Conservation (phyloP, 2,797 vertebrate genomes). For the Smutsia gigantea region DNA sequence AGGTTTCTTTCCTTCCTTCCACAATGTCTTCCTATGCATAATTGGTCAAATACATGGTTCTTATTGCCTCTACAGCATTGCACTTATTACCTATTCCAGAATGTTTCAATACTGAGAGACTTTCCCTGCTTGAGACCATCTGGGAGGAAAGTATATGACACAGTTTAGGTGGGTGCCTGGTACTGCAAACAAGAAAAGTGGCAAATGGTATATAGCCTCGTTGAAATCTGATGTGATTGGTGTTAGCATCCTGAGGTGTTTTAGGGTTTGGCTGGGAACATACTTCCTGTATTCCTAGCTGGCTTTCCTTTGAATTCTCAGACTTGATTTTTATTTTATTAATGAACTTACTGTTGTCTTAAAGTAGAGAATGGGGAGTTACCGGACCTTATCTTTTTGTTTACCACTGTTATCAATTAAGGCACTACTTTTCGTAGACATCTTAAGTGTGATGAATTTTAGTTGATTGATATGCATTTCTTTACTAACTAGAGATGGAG, state of each 20-base stretch:
- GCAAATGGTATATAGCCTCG: neutral
- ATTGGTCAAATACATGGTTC: neutral
- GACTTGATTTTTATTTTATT: constrained; percentile 3
- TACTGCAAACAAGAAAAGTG: neutral
- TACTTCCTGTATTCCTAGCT: neutral
- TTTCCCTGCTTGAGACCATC: neutral
- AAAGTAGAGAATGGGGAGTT: neutral
- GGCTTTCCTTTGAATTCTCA: constrained; percentile 17
- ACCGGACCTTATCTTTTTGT: neutral
- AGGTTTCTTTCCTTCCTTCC: neutral
- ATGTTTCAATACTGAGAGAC: neutral
- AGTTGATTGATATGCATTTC: neutral
- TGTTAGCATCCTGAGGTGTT: neutral
- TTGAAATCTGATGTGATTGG: neutral
- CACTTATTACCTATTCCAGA: neutral
- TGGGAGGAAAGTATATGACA: neutral
- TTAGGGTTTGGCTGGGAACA: neutral
- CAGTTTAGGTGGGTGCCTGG: neutral
- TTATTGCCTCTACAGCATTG: neutral
- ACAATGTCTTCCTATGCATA: too few relatives aligned
- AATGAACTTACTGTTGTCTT: neutral
- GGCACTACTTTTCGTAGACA: neutral
- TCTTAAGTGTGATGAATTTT: neutral
- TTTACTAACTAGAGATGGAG: neutral
- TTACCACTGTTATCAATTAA: neutral